Conservation (phyloP, 2,113 vertebrate species). For the Laticauda laticaudata region DNA sequence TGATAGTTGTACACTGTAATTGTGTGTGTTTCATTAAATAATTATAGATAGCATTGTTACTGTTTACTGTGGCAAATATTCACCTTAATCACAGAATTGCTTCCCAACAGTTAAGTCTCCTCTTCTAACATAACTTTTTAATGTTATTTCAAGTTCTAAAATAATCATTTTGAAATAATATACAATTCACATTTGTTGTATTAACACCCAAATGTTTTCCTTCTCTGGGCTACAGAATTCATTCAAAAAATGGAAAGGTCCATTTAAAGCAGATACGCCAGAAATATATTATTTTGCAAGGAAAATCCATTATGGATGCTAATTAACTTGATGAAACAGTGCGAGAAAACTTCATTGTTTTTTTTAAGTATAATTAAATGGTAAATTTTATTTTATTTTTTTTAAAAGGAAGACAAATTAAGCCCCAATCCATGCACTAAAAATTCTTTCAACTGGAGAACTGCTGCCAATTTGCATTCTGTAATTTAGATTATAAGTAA, state of each 20-base stretch:
- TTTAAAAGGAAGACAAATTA: not conserved
- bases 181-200: not conserved
- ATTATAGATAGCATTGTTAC: not conserved
- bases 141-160: not conserved
- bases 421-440: not conserved
- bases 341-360: not conserved
- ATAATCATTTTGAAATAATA: not conserved
- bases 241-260: not conserved
- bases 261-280: not conserved
- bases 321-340: slow-evolving; percentile 11
- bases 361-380: not conserved
- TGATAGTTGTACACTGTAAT: not conserved
- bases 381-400: not conserved
- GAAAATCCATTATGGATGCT: slow-evolving; percentile 2
- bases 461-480: not conserved
- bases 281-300: not conserved
- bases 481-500: not conserved
- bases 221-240: not conserved
- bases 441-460: not conserved
- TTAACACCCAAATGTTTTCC: not conserved
- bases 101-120: not conserved
- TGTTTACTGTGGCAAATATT: not conserved
- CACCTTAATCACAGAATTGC: not conserved
- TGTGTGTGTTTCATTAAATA: not conserved
- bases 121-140: not conserved